A percentile compares a stretch with the other conserved stretches of the same genome.
These are phyloP conservation scores for Euura lappo DNA, from an alignment of 1,140 invertebrate species.

Conservation along the genomic window DNA sequence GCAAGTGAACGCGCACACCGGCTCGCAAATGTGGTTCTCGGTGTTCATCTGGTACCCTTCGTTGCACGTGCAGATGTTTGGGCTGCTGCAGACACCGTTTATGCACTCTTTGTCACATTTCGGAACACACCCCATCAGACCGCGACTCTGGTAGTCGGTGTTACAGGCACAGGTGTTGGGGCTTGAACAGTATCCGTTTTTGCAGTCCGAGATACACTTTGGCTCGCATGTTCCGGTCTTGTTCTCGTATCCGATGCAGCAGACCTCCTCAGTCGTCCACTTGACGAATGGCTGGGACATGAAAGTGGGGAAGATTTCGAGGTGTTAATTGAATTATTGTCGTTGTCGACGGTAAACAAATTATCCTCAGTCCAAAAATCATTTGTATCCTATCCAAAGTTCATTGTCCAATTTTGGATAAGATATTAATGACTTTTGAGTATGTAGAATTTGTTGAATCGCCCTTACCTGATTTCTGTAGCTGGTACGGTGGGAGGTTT, in stretches of 20 bases:
- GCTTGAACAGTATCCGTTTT: conserved; percentile 32
- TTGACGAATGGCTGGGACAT: neutral
- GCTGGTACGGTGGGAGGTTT: neutral
- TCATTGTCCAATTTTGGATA: no score
- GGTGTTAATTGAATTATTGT: no score
- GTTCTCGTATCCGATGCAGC: neutral
- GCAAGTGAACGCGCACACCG: conserved; percentile 45
- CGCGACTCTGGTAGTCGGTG: conserved; percentile 18
- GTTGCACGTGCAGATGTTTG: conserved; percentile 19
- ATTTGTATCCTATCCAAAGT: no score
- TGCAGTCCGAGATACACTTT: conserved; percentile 27
- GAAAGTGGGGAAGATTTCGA: neutral
- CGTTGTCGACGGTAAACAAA: no score
- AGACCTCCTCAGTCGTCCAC: neutral
- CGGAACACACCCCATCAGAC: conserved; percentile 59
- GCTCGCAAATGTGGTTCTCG: conserved; percentile 46
- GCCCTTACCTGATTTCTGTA: neutral
- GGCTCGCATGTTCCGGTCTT: conserved; percentile 23
- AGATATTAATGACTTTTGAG: no score
- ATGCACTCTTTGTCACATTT: conserved; percentile 64
- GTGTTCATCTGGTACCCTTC: conserved; percentile 14
- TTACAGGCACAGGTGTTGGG: conserved; percentile 38
- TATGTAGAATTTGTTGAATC: no score
- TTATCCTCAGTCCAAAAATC: no score
- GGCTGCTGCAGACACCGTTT: conserved; percentile 16